Percentiles rank a stretch among this genome's conserved stretches.
Evolutionary conservation across 2,113 vertebrate genomes (phyloP).

Genomic region (Antechinus flavipes): DNA sequence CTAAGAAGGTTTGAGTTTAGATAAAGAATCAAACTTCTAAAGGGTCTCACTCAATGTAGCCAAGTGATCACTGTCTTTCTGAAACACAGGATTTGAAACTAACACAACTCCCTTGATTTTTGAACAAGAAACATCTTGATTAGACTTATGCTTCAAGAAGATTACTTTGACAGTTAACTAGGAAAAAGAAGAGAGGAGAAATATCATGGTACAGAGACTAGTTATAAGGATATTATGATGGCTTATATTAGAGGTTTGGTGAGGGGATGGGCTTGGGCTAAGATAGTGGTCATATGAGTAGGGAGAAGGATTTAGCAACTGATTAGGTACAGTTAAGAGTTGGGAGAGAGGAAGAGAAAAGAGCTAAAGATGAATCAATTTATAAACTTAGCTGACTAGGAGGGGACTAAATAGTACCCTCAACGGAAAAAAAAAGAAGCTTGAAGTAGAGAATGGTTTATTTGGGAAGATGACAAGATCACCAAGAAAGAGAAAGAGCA

Average conservation of each 20-base stretch:
- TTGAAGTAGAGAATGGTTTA: background rate
- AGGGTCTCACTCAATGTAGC: background rate
- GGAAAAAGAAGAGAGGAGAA: background rate
- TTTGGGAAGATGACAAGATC: background rate
- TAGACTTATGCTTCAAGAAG: background rate
- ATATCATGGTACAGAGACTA: background rate
- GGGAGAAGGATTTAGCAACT: background rate
- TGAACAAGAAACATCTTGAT: background rate
- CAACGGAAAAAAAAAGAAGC: background rate
- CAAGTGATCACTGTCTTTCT: background rate
- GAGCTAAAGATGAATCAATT: background rate
- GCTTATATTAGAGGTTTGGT: background rate
- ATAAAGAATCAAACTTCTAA: background rate
- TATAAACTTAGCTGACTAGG: background rate
- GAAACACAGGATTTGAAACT: background rate
- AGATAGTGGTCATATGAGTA: background rate
- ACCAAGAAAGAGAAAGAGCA: background rate
- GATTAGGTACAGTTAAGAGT: background rate
- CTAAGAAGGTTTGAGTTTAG: background rate
- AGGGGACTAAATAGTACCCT: background rate
- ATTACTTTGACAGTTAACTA: background rate
- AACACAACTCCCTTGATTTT: background rate
- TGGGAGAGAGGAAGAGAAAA: background rate
- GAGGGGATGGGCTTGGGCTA: background rate
- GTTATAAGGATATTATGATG: background rate